Percentiles rank a stretch among this genome's conserved stretches.
Conservation (phyloP, 1,140 invertebrate species). For the Drosophila erecta region DNA sequence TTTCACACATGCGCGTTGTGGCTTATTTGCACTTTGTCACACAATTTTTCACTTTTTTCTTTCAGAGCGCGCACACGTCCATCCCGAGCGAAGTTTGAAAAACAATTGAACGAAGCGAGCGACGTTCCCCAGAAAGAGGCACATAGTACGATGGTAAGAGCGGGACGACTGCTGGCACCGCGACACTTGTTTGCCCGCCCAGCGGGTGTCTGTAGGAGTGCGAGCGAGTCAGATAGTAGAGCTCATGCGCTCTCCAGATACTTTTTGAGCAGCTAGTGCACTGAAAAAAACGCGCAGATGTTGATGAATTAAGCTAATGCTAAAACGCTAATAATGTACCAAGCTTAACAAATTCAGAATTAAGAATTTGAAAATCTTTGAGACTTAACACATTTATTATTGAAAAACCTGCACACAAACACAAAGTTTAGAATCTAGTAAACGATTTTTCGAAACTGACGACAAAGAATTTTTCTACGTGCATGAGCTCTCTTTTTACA, state of each 20-base stretch:
- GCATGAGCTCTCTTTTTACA: conserved; percentile 1
- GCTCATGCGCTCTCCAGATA: conserved; percentile 41
- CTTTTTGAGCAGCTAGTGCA: conserved; percentile 38
- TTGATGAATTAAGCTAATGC: too few relatives aligned
- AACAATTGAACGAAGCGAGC: conserved; percentile 12
- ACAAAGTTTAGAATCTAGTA: too few relatives aligned
- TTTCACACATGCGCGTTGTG: conserved; percentile 71
- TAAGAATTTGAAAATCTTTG: too few relatives aligned
- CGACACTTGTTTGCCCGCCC: conserved; percentile 44
- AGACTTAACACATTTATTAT: too few relatives aligned
- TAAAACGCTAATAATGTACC: too few relatives aligned
- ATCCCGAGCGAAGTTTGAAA: conserved; percentile 52
- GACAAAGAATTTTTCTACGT: background rate
- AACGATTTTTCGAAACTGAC: too few relatives aligned
- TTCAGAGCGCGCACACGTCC: conserved; percentile 38
- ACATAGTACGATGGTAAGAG: background rate
- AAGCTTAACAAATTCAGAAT: too few relatives aligned
- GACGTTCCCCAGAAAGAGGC: background rate
- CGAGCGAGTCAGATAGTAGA: conserved; percentile 20
- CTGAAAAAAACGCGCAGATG: background rate
- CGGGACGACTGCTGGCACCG: background rate
- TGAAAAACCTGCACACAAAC: too few relatives aligned
- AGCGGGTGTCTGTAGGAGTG: conserved; percentile 8
- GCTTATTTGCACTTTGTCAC: conserved; percentile 74
- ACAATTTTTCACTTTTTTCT: conserved; percentile 40